A percentile compares a stretch with the other conserved stretches of the same genome.
Evolutionary conservation across 2,888 invertebrate genomes (phyloP).

Genomic region (Phengaris arion): DNA sequence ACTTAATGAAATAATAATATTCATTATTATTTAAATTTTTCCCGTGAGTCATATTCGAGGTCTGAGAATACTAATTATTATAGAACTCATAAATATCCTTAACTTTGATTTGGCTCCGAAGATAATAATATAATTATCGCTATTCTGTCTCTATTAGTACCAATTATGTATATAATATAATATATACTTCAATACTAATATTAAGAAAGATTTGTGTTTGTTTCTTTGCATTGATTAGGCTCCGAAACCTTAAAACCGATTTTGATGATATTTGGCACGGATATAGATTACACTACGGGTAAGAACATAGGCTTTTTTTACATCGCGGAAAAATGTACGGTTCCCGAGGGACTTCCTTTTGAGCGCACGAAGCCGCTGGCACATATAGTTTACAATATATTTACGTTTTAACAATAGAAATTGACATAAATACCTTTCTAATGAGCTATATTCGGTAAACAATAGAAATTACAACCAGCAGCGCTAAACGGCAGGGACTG

Average conservation of each 20-base stretch:
- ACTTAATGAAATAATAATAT: constrained; percentile 47
- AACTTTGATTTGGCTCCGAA: not conserved
- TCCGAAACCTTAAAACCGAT: no score
- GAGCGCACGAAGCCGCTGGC: not conserved
- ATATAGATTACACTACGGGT: no score
- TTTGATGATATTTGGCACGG: no score
- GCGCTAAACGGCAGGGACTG: not conserved
- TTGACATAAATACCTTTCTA: not conserved
- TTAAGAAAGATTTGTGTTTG: no score
- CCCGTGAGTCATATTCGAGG: constrained; percentile 25
- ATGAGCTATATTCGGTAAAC: constrained; percentile 1
- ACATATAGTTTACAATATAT: not conserved
- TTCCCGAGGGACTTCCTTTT: no score
- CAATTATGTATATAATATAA: no score
- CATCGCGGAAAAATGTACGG: no score
- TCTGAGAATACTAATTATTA: not conserved
- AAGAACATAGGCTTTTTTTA: no score
- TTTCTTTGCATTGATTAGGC: no score
- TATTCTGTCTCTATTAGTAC: no score
- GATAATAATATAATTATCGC: no score
- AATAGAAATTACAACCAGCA: not conserved
- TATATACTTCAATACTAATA: no score
- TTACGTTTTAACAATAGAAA: not conserved
- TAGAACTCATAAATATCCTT: not conserved
- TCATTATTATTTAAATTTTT: constrained; percentile 32